Evolutionary conservation across 2,888 invertebrate genomes (phyloP), one percentile per base, ranked within the genome.

Genomic region (Dermolepida albohirtum): DNA sequence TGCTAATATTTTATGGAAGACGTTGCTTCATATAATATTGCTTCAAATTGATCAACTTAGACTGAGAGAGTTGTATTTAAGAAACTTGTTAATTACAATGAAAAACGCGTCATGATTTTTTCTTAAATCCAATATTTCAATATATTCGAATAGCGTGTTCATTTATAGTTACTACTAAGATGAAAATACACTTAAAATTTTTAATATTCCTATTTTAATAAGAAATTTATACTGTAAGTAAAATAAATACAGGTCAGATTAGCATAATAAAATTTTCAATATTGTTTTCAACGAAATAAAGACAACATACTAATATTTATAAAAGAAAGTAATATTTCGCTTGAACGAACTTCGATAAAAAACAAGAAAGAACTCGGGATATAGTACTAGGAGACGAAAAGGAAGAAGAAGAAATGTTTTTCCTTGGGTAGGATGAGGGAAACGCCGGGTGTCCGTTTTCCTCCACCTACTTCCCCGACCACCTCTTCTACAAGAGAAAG

Each of bases 401-500:
- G 34, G 54, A 63, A 65, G 54, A 52, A 64, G 49, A 50, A 52
- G 52, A 67, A 67, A 50, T 50, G 59, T 66, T 57, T 54, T 66
- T 59, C 47, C 66, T 47, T 7, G 52, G 29, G 44, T 27, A 44
- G 64, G 54, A 54, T 50, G 63, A 55, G 67, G 51, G 54, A 49
- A 54, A 16, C 47, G 57, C 12, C 39, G 47, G 59, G 59, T 47
- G 34, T 16, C 27, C 59, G 59, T 62, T 62, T 62, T 49, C 59
- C 34, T 62, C 49, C 34, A 62, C 59, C 59, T 62, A 62, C 47
- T 62, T 34, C 59, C 59, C 59, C 59, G 34, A 39, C 59, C 47
- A 62, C 47, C 59, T 62, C 59, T 54, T 52, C 52, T 47, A 59
- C 49, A 69, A 66, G 65, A 68, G 68, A 67, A 72, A 73, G 74